Base-by-base conservation (phyloP, 2,113 vertebrate genomes). In the Sinocyclocheilus anshuiensis region DNA sequence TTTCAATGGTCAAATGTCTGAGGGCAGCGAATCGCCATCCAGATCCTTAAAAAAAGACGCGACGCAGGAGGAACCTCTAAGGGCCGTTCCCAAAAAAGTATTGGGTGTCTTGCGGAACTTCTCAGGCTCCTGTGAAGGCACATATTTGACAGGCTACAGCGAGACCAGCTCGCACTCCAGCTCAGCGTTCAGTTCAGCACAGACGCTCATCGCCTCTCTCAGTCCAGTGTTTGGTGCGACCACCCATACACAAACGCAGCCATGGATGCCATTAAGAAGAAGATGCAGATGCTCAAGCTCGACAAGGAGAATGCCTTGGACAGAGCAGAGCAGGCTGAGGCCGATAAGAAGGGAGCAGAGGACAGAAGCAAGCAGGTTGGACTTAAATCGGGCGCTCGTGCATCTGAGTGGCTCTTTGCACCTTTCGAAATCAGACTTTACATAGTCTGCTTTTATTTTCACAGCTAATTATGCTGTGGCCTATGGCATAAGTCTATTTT, bases 291-390 rank as follows among this genome's bases (percentile, higher is more conserved):
- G 98, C 96, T 99, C 87, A 99, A 99, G 94, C 95, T 99, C 91
- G 98, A 99, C 96, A 99, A 99, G 96, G 98, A 99, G 91, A 99
- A 97, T 11, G 98, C 97, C 93, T 92, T 99, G 96, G 98, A 99
- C 92, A 95, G 98, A 93, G 97, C 98, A 3, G 98, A 99, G 92
- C 97, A 98, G 92, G 97, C 97, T 29, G 98, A 99, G 89, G 97
- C 97, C 36, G 98, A 99, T 88, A 99, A 99, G 95, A 99, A 99
- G 90, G 97, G 95, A 81, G 94, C 98, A 1, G 98, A 99, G 94
- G 97, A 99, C 92, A 93, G 96, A 83, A 98, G 97, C 97, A 99
- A 99, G 92, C 97, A 97, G 97, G 97, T 99, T 92, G 92, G 96
- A 57, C 92, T 81, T 85, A 18, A 69, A 18, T n/a, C 57, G 55